Conservation (phyloP, 1,140 invertebrate genomes). For the Globodera rostochiensis region DNA sequence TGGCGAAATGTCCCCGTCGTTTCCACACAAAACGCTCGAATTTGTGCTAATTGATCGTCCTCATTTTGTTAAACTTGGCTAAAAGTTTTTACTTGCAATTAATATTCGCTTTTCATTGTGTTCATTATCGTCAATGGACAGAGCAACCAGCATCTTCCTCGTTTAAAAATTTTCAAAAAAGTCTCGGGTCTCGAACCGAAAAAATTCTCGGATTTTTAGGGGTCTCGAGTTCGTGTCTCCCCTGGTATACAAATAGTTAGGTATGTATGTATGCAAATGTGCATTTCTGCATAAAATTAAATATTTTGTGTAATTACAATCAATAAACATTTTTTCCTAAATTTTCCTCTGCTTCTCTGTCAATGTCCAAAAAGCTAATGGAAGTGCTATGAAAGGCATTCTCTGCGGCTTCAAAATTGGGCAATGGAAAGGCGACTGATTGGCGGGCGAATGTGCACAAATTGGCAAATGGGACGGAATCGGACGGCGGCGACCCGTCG, state of each 20-base stretch:
- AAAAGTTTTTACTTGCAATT: not conserved
- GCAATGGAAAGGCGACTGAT: conserved; percentile 1
- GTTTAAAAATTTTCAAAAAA: too few relatives aligned
- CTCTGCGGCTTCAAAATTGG: not conserved
- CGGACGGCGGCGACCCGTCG: not conserved
- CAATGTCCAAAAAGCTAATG: conserved; percentile 6
- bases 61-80: conserved; percentile 1
- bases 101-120: not conserved
- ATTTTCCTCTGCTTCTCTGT: too few relatives aligned
- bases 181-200: too few relatives aligned
- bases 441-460: not conserved
- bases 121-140: too few relatives aligned
- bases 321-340: too few relatives aligned
- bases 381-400: not conserved
- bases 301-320: too few relatives aligned
- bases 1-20: conserved; percentile 65
- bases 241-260: too few relatives aligned
- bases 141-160: too few relatives aligned
- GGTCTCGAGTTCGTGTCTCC: too few relatives aligned
- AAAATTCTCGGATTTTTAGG: too few relatives aligned
- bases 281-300: too few relatives aligned
- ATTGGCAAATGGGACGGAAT: conserved; percentile 1
- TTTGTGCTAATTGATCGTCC: not conserved
- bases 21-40: not conserved
- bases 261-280: too few relatives aligned